Conservation (phyloP, 2,888 invertebrate genomes). For the Cecidostiba fungosa region DNA sequence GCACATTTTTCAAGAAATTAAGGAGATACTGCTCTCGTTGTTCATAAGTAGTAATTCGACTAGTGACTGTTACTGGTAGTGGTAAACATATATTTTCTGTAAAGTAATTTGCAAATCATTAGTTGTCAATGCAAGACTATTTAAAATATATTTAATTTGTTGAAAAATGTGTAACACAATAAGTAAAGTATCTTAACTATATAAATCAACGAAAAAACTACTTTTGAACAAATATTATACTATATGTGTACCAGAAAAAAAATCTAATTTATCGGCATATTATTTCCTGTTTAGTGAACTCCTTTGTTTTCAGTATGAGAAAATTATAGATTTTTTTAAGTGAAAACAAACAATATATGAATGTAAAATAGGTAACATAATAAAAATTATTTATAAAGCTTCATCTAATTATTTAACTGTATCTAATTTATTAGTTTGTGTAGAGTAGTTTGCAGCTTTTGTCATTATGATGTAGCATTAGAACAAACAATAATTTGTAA, state of each 20-base stretch:
- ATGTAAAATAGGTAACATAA: conserved; percentile 6
- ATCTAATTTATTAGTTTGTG: neutral
- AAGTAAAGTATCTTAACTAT: conserved; percentile 26
- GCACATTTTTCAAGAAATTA: conserved; percentile 72
- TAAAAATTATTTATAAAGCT: conserved; percentile 24
- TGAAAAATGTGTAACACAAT: conserved; percentile 39
- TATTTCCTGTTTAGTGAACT: neutral
- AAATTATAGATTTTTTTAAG: neutral
- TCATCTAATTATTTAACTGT: conserved; percentile 8
- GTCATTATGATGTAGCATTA: neutral
- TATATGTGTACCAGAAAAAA: conserved; percentile 1
- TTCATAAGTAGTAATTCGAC: conserved; percentile 70
- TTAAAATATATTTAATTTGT: conserved; percentile 41
- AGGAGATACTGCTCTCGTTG: conserved; percentile 74
- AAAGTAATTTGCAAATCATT: conserved; percentile 58
- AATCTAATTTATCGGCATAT: conserved; percentile 2
- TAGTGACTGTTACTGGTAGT: conserved; percentile 70
- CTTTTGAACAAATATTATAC: conserved; percentile 47
- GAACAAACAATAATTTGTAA: neutral
- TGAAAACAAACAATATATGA: neutral
- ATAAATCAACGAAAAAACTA: conserved; percentile 31
- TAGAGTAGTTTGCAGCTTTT: neutral
- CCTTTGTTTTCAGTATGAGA: neutral
- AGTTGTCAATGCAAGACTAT: conserved; percentile 22
- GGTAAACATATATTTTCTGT: conserved; percentile 72